Conservation (phyloP, 2,888 invertebrate genomes). For the Cryptocephalus moraei region DNA sequence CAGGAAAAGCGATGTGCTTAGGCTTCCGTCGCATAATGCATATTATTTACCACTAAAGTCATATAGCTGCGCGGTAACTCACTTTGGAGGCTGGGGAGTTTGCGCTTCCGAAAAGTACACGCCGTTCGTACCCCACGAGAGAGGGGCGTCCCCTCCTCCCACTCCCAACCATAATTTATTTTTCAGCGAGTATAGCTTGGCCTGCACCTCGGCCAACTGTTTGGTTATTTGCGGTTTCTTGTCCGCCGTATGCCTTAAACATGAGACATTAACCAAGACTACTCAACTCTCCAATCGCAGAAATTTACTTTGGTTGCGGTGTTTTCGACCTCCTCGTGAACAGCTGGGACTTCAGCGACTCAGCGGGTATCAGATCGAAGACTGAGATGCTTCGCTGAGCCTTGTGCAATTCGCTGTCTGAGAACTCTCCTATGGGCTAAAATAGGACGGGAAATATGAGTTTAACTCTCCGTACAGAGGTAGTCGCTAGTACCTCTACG, state of each 20-base stretch:
- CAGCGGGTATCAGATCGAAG: conserved; percentile 29
- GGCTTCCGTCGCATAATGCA: too few species aligned
- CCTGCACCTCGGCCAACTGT: conserved; percentile 52
- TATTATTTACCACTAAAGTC: too few species aligned
- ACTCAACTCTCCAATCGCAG: too few species aligned
- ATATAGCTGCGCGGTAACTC: conserved; percentile 4
- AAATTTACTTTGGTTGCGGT: conserved; percentile 22
- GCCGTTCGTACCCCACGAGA: conserved; percentile 50
- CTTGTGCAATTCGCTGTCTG: conserved; percentile 21
- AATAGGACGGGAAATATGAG: conserved; percentile 5
- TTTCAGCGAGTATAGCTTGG: conserved; percentile 56
- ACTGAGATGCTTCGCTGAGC: conserved; percentile 27
- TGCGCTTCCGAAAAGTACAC: conserved; percentile 6
- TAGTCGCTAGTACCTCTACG: too few species aligned
- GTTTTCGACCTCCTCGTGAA: conserved; percentile 19
- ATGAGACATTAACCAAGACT: too few species aligned
- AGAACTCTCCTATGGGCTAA: conserved; percentile 16
- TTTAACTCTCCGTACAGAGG: background rate
- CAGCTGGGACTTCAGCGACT: conserved; percentile 22
- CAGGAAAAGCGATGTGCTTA: too few species aligned
- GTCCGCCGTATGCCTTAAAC: conserved; percentile 16
- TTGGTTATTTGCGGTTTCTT: conserved; percentile 31
- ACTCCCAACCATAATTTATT: conserved; percentile 66
- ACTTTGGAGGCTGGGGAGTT: conserved; percentile 16
- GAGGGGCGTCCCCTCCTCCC: conserved; percentile 40